These are phyloP conservation scores for Sphecodes monilicornis DNA, from an alignment of 2,888 invertebrate genomes.

Conservation along the genomic window DNA sequence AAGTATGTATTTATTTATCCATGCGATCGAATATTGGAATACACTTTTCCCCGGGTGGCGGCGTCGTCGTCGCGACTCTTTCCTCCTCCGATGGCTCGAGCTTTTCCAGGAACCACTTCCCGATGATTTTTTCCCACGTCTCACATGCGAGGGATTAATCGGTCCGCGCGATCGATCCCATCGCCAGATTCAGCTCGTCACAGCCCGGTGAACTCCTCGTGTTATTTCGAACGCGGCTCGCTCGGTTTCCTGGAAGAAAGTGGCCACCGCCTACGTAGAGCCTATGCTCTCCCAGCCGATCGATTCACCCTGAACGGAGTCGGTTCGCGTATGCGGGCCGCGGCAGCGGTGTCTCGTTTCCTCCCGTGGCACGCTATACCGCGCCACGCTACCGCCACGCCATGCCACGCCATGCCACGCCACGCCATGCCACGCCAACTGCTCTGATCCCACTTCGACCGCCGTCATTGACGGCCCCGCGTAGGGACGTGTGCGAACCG, in stretches of 20 bases:
- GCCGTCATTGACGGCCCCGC: slow-evolving; percentile 53
- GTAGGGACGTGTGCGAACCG: slow-evolving; percentile 46
- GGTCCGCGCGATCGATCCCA: slow-evolving; percentile 28
- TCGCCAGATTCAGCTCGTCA: slow-evolving; percentile 29
- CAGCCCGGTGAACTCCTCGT: slow-evolving; percentile 23
- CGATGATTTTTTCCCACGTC: slow-evolving; percentile 30
- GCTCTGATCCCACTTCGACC: slow-evolving; percentile 50
- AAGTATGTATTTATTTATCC: slow-evolving; percentile 79
- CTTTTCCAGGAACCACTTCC: slow-evolving; percentile 31
- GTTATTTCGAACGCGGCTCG: slow-evolving; percentile 37
- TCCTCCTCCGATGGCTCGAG: slow-evolving; percentile 8
- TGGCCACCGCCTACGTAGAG: slow-evolving; percentile 51
- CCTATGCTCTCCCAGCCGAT: slow-evolving; percentile 44
- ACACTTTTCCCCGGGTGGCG: slow-evolving; percentile 57
- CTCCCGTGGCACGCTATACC: slow-evolving; percentile 17
- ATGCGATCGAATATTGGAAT: slow-evolving; percentile 75
- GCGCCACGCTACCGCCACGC: neutral
- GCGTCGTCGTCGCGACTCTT: slow-evolving; percentile 28
- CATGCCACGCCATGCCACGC: neutral
- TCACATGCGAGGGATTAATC: slow-evolving; percentile 8
- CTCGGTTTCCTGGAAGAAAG: slow-evolving; percentile 61
- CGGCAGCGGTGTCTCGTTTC: slow-evolving; percentile 45
- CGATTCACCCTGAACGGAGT: slow-evolving; percentile 58
- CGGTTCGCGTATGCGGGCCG: slow-evolving; percentile 30
- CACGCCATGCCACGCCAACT: slow-evolving; percentile 8